Base-by-base conservation (phyloP, 2,888 invertebrate genomes). In the Caenorhabditis afra region DNA sequence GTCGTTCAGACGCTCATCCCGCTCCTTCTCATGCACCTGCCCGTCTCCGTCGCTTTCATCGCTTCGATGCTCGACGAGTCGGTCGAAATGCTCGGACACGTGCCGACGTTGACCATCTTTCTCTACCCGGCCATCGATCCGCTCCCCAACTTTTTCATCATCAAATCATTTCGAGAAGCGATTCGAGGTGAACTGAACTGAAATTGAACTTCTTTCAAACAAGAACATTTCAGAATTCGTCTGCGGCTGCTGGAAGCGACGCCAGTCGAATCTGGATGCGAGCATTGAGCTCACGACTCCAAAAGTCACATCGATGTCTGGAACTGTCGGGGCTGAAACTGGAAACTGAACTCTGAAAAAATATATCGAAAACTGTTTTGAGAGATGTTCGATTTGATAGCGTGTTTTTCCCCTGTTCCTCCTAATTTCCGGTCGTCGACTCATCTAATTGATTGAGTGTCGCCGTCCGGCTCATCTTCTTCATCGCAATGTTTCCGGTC, bases 1-100 rank as follows among this genome's bases (percentile, higher is more conserved):
- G 47, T 75, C 5, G 47, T 66, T 35, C 65, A 75, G 29, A 75
- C 74, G 8, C 39, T 67, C 12, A 75, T 75, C 18, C 74, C 74
- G 4, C 49, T 75, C 4, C 23, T 65, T 16, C 39, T 74, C 14
- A 74, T 74, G 74, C 66, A 74, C 59, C 12, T 66, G 3, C 74
- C 74, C 12, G 74, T 55, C 20, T 53, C 61, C 18, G 22, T 41
- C 14, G 45, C 59, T 12, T 67, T 49, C 53, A 18, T 67, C 14
- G 49, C 57, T 8, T 45, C 49, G 10, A 53, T 75, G 11, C 66
- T 65, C 50, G 35, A 67, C 45, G 22, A 23, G 10, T 55, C 61
- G n/a, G 22, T 55, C 18, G 66, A 55, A 35, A 44, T 65, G 11
- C 22, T 73, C 1, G 73, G 65, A 5, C 12, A 65, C 20, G 57